Percentiles rank a stretch among this genome's conserved stretches.
Conservation (phyloP, 2,888 invertebrate genomes). For the Tigriopus californicus region DNA sequence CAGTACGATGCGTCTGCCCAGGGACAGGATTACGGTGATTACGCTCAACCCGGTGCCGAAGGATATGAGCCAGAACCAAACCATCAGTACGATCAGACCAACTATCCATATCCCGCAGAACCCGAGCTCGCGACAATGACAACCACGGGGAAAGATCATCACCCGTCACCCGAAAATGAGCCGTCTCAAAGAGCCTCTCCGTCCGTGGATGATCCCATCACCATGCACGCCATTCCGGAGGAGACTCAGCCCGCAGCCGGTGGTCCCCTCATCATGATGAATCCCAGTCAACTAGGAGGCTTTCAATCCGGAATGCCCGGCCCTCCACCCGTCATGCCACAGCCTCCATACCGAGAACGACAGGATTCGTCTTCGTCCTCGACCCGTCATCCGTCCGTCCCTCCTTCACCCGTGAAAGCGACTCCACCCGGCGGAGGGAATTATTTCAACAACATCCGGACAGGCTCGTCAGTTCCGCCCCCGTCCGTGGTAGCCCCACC, state of each 20-base stretch:
- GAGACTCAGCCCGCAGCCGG: too few relatives aligned
- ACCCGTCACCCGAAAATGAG: neutral
- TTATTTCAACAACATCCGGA: neutral
- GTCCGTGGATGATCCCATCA: too few relatives aligned
- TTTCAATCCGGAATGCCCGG: neutral
- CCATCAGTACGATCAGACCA: neutral
- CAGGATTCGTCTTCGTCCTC: too few relatives aligned
- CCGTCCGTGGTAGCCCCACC: neutral
- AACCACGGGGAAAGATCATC: neutral
- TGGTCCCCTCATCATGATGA: too few relatives aligned
- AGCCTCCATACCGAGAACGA: neutral
- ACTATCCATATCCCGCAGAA: neutral
- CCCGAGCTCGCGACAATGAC: neutral
- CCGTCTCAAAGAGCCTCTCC: neutral
- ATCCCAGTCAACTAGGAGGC: neutral
- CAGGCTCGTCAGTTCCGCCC: neutral
- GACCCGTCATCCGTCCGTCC: too few relatives aligned
- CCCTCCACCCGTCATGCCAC: neutral
- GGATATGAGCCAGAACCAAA: neutral
- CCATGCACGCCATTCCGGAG: too few relatives aligned
- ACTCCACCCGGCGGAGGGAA: too few relatives aligned
- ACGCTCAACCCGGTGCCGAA: neutral
- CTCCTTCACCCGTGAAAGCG: too few relatives aligned
- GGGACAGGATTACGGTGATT: neutral
- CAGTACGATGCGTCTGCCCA: neutral